Conservation (phyloP, 2,888 invertebrate species). For the Harpalus rufipes region DNA sequence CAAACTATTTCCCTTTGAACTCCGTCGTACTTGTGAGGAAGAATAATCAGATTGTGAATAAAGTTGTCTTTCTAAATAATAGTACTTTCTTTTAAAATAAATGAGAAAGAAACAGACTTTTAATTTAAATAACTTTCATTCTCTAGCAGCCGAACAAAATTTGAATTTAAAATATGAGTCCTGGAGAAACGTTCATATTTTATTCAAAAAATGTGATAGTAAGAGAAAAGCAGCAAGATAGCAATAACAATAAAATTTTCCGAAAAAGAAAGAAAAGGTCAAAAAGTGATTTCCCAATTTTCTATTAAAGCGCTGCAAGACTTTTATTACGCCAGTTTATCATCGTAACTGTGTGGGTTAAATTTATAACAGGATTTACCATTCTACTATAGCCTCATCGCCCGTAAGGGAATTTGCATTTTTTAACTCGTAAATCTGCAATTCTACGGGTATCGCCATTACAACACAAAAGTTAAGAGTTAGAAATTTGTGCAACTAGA, state of each 20-base stretch:
- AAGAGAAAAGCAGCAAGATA: conserved; percentile 19
- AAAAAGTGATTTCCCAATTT: conserved; percentile 54
- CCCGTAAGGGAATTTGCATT: conserved; percentile 41
- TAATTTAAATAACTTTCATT: not conserved
- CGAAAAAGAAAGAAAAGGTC: conserved; percentile 36
- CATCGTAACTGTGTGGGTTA: conserved; percentile 56
- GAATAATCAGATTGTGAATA: too few species aligned
- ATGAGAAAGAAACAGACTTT: not conserved
- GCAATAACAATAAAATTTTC: conserved; percentile 40
- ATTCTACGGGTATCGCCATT: conserved; percentile 19
- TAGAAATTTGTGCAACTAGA: conserved; percentile 3
- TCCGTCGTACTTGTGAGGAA: too few species aligned
- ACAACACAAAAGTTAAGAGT: conserved; percentile 16
- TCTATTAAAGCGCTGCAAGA: conserved; percentile 48
- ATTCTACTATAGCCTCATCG: conserved; percentile 34
- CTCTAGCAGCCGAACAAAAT: not conserved
- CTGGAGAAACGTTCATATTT: conserved; percentile 6
- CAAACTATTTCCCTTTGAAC: too few species aligned
- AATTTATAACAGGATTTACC: conserved; percentile 61
- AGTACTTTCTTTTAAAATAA: not conserved
- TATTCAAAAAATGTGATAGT: conserved; percentile 5
- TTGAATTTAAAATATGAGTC: not conserved
- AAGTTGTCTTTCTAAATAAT: too few species aligned
- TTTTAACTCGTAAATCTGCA: conserved; percentile 30
- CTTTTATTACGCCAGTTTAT: conserved; percentile 64